Evolutionary conservation across 1,140 invertebrate species (phyloP), one percentile per base, ranked within the genome.

Genomic region (Proctacanthus coquilletti): DNA sequence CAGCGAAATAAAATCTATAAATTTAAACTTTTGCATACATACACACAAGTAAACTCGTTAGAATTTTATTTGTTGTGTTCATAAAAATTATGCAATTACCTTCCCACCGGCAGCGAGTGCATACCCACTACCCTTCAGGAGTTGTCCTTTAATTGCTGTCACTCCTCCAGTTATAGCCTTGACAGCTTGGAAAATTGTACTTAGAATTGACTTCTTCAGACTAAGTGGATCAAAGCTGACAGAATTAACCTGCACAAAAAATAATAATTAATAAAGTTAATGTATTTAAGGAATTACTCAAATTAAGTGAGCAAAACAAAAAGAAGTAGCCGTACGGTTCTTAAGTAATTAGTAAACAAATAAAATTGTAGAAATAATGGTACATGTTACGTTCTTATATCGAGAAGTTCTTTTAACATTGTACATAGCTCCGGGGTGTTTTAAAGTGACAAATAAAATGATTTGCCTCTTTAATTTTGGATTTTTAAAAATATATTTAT

Each of bases 121-220:
- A 30, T 79, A 77, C 14, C 83, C 83, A 36, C 82, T 74, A 14
- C 80, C 82, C 60, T 86, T 87, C 43, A 86, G 77, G 4, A 88
- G 55, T 52, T 85, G 80, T 3, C 84, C 84, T 50, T 84, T 85
- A 14, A 86, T 64, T 5, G 84, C 83, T 3, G 85, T 73, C 2
- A 84, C 76, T 18, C 82, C 80, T 13, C 84, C 84, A 30, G 81
- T 80, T 32, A 88, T 81, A 0, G 84, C 82, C 54, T 86, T 85
- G 1, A 84, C 72, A 8, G 84, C 80, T 70, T 85, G 79, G 45
- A 85, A 66, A 4, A 87, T 61, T 5, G 83, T 83, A 52, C 75
- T 74, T 8, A 86, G 54, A 37, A 86, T 77, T 0, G 80, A 80
- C 53, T 80, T 82, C 57, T 85, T 85, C 45, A 85, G 66, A 14